A percentile compares a stretch with the other conserved stretches of the same genome.
Evolutionary conservation across 2,888 invertebrate species (phyloP).

Genomic region (Petrolisthes cinctipes): DNA sequence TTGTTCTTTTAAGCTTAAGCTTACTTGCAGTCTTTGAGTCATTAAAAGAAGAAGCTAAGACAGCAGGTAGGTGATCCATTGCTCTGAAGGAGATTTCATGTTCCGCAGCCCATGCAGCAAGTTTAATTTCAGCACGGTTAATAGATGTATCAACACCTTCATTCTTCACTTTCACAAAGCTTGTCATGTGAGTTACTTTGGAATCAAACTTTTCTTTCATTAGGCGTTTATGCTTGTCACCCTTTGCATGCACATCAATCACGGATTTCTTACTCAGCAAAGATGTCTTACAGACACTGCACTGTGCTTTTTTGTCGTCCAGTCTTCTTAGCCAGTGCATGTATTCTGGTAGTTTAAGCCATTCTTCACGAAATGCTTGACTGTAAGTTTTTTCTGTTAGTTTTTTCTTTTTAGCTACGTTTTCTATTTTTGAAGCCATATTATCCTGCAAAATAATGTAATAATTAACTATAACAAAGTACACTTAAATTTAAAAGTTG

Average conservation of each 20-base stretch:
- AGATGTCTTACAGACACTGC: conserved; percentile 13
- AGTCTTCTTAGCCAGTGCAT: conserved; percentile 14
- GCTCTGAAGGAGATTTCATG: conserved; percentile 2
- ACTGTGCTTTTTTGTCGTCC: conserved; percentile 16
- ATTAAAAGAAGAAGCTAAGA: background rate
- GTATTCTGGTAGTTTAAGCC: conserved; percentile 19
- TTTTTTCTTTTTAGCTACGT: background rate
- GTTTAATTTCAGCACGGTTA: conserved; percentile 15
- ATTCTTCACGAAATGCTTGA: conserved; percentile 22
- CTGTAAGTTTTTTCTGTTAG: background rate
- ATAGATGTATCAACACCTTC: conserved; percentile 7
- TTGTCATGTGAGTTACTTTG: conserved; percentile 4
- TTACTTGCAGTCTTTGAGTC: conserved; percentile 1
- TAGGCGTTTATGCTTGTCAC: conserved; percentile 7
- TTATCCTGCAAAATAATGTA: conserved; percentile 19
- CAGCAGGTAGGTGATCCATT: background rate
- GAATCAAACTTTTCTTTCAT: conserved; percentile 17
- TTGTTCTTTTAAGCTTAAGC: background rate
- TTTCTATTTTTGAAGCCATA: conserved; percentile 11
- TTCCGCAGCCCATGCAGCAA: background rate
- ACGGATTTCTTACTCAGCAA: conserved; percentile 21
- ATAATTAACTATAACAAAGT: conserved; percentile 9
- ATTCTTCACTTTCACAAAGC: conserved; percentile 21
- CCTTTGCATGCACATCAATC: conserved; percentile 21
- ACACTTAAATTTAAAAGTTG: no score